Conservation (phyloP, 1,140 invertebrate species). For the Drosophila equinoxialis region DNA sequence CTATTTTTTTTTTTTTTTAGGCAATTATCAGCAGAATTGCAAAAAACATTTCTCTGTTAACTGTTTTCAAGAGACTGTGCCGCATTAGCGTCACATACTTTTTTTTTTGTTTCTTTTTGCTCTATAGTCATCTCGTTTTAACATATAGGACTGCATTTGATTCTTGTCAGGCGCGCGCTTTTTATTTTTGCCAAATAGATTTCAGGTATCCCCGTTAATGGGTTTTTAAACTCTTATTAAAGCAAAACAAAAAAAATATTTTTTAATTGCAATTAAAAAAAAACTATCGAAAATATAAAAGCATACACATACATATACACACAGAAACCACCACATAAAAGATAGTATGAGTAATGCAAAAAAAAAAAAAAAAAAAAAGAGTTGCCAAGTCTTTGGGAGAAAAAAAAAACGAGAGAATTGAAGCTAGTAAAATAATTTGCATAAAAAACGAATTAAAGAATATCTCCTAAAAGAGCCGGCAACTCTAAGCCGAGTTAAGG, state of each 20-base stretch:
- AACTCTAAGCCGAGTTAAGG: conserved; percentile 12
- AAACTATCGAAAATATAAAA: conserved; percentile 21
- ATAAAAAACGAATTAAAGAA: conserved; percentile 46
- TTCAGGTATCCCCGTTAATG: conserved; percentile 15
- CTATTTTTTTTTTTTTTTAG: conserved; percentile 24
- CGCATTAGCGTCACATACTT: conserved; percentile 29
- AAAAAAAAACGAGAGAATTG: conserved; percentile 38
- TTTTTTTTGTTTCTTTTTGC: not conserved
- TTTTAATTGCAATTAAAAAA: conserved; percentile 47
- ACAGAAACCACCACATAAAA: conserved; percentile 17
- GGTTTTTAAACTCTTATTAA: conserved; percentile 34
- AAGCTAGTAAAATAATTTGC: conserved; percentile 38
- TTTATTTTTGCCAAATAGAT: conserved; percentile 36
- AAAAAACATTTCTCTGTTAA: conserved; percentile 42
- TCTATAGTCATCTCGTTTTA: conserved; percentile 73
- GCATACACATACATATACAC: conserved; percentile 41
- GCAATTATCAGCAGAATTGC: conserved; percentile 46
- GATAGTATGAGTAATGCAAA: conserved; percentile 72
- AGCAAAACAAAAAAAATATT: conserved; percentile 62
- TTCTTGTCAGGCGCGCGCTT: conserved; percentile 62
- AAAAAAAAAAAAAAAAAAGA: conserved; percentile 50
- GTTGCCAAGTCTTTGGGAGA: conserved; percentile 60
- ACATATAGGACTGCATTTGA: conserved; percentile 45
- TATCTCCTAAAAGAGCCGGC: conserved; percentile 5
- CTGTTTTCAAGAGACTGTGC: conserved; percentile 59